Percentiles rank a stretch among this genome's conserved stretches.
Conservation (phyloP, 2,888 invertebrate genomes). For the Cheilosia urbana region DNA sequence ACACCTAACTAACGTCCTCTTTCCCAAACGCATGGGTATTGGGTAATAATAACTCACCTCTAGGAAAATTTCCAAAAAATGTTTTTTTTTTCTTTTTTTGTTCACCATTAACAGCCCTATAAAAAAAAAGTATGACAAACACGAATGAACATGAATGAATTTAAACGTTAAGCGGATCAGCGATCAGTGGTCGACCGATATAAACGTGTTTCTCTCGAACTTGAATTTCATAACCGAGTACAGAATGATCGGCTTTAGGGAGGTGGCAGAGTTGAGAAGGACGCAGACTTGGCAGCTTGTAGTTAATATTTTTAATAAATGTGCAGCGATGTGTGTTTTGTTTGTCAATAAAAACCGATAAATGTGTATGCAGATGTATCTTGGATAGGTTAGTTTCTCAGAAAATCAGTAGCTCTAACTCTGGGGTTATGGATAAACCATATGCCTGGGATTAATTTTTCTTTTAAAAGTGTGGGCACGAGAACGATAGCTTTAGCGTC, state of each 20-base stretch:
- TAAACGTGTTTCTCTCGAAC: constrained; percentile 39
- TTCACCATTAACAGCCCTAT: constrained; percentile 6
- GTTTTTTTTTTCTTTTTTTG: not conserved
- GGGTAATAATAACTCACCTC: constrained; percentile 21
- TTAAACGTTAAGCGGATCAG: not conserved
- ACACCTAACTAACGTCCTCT: too few species aligned
- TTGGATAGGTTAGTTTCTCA: constrained; percentile 1
- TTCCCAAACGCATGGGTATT: not conserved
- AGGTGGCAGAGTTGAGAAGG: not conserved
- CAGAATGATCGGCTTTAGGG: not conserved
- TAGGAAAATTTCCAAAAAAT: constrained; percentile 39
- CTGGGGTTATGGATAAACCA: not conserved
- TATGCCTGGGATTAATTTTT: too few species aligned
- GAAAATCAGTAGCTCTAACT: not conserved
- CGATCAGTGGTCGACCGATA: constrained; percentile 1
- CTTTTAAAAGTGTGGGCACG: too few species aligned
- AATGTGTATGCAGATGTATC: not conserved
- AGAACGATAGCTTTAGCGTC: too few species aligned
- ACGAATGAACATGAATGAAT: constrained; percentile 59
- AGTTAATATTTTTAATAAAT: not conserved
- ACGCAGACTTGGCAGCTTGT: not conserved
- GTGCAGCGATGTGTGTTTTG: constrained; percentile 1
- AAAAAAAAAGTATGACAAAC: constrained; percentile 29
- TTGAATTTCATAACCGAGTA: constrained; percentile 41
- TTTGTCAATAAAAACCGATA: constrained; percentile 1